Base-by-base conservation (phyloP, 2,888 invertebrate species). In the Drosophila rellima region DNA sequence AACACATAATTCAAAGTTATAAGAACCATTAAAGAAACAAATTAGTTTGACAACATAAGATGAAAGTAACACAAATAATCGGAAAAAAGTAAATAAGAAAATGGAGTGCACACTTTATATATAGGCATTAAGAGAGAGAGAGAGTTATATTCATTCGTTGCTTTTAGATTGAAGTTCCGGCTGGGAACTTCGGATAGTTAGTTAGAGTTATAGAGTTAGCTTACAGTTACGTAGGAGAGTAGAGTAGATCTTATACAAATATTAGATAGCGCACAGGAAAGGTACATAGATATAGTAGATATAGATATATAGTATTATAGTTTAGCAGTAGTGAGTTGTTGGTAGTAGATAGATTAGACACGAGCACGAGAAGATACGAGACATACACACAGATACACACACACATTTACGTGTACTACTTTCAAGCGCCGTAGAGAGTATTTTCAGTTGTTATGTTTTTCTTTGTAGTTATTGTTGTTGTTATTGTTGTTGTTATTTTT, bases 81-180 rank as follows among this genome's bases (percentile, higher is more conserved):
- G 76, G 52, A 23, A 26, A 26, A 69, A 67, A 72, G 48, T 40
- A 59, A 70, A 65, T 78, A 54, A 73, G 73, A 72, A 63, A 80
- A 87, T 89, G 79, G 67, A 76, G 82, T 87, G 84, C 90, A 87
- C 76, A 76, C 61, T 73, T 69, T 65, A 65, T 75, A 65, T 75
- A 75, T 44, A 55, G 44, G 29, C 42, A 3, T 55, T 54, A 45
- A n/a, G n/a, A n/a, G n/a, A n/a, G n/a, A n/a, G 26, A 67, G 29
- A 57, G 40, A 54, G 44, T 47, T 71, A 35, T 62, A 35, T 62
- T 62, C 61, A 71, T 66, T 71, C 77, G 66, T 74, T 71, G 66
- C 65, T 66, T 74, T 70, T 40, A 48, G 33, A 15, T 39, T 39
- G 10, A 29, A 48, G 47, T 35, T 56, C 3, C 44, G 29, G 29